Evolutionary conservation across 2,797 vertebrate genomes (phyloP), one percentile per base, ranked within the genome.

Genomic region (Ammospiza maritima): DNA sequence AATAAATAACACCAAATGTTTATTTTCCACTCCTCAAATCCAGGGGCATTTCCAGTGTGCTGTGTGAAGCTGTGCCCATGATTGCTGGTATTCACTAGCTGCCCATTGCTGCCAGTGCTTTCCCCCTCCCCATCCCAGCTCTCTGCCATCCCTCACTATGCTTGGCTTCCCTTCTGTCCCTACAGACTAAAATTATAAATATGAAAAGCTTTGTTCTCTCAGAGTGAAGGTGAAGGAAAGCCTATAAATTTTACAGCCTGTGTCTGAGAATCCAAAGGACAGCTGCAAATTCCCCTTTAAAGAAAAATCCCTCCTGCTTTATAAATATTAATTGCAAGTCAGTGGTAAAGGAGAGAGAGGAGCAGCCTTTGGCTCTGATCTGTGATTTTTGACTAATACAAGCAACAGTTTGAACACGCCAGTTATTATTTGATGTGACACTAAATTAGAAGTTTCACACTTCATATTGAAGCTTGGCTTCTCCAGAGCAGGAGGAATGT

Each of bases 251-350:
- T 96, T 97, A 90, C 91, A 94, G 82, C 60, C 91, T 61, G 15
- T 8, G 30, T 72, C 96, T 94, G 85, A 89, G 94, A 97, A 96
- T 82, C 32, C 0, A 1, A 92, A 94, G 79, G 88, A 42, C 50
- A 57, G 89, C 76, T 91, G 95, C 74, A 96, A 96, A 96, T 95
- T 76, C 75, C 60, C 62, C 58, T 85, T 73, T 9, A 7, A 47
- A 66, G 48, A 71, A 58, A 82, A 96, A 44, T 74, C 83, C 88
- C 85, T 96, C 93, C 80, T 72, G 51, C 85, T 95, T 96, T 96
- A 97, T 98, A 96, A 97, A 98, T 97, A 97, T 97, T 97, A 97
- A 98, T 97, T 94, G 73, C 38, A 56, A 93, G 89, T 76, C 57
- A 64, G 92, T 36, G 9, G 84, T 96, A 96, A 93, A 93, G 23